Percentiles rank a stretch among this genome's conserved stretches.
Conservation (phyloP, 2,113 vertebrate genomes). For the Vombatus ursinus region DNA sequence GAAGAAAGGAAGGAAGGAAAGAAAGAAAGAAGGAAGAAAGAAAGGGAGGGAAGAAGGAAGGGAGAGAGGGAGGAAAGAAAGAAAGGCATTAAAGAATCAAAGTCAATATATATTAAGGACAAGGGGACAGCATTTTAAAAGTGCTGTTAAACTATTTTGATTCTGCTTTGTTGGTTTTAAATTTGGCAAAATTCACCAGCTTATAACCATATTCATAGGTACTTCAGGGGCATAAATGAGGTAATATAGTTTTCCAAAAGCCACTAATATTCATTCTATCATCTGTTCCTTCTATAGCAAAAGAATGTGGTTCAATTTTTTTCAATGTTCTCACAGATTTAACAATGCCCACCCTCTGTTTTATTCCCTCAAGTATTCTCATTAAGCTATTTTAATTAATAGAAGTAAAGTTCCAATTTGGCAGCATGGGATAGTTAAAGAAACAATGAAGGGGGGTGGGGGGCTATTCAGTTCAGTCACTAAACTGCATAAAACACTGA, state of each 20-base stretch:
- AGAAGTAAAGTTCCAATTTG: background rate
- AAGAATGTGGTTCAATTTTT: background rate
- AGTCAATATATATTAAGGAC: background rate
- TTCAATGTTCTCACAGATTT: background rate
- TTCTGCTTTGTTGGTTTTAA: background rate
- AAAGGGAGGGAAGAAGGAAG: background rate
- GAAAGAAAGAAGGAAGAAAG: background rate
- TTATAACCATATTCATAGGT: background rate
- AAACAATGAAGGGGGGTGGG: background rate
- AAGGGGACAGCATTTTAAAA: background rate
- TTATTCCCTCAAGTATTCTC: background rate
- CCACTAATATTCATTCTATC: background rate
- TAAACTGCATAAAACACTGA: background rate
- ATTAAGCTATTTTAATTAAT: background rate
- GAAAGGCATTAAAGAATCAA: background rate
- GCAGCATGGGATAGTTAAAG: background rate
- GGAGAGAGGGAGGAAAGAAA: background rate
- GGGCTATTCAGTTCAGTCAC: background rate
- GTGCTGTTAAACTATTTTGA: background rate
- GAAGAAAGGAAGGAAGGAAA: fast-evolving
- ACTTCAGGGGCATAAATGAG: background rate
- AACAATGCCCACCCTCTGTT: background rate
- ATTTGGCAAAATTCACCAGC: background rate
- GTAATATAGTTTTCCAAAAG: background rate
- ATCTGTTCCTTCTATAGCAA: background rate